A percentile compares a stretch with the other conserved stretches of the same genome.
Evolutionary conservation across 2,797 vertebrate species (phyloP).

Genomic region (Gallirallus australis): DNA sequence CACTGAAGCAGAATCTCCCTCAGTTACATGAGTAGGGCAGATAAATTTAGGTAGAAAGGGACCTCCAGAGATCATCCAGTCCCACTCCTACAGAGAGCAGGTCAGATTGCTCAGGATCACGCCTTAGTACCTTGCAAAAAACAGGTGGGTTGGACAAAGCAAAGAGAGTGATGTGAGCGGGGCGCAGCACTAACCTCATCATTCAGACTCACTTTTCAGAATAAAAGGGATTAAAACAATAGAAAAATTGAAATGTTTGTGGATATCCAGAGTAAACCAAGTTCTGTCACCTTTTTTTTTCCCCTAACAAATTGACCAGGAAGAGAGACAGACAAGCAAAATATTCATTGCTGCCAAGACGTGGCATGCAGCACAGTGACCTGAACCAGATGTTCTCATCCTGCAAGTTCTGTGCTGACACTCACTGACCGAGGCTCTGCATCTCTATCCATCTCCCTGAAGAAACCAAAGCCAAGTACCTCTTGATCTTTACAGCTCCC

Average conservation of each 20-base stretch:
- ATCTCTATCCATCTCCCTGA: background rate
- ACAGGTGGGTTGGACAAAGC: background rate
- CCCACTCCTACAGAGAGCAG: background rate
- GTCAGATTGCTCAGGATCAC: background rate
- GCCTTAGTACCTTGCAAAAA: background rate
- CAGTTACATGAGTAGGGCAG: background rate
- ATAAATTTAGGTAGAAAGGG: background rate
- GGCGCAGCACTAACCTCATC: background rate
- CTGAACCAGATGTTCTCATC: background rate
- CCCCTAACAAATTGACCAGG: background rate
- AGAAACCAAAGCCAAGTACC: background rate
- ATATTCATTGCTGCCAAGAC: background rate
- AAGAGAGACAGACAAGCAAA: background rate
- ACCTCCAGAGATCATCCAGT: background rate
- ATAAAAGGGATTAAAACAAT: background rate
- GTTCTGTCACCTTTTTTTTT: background rate
- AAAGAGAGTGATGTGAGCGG: background rate
- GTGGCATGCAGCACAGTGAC: background rate
- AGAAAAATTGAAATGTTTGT: background rate
- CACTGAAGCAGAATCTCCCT: background rate
- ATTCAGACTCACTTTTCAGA: background rate
- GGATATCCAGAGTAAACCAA: background rate
- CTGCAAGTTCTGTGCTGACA: background rate
- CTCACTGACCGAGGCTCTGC: background rate
- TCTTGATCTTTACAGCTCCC: background rate